phyloP scores from a whole-genome alignment of 1,140 invertebrate genomes.

The Orius laevigatus region DNA sequence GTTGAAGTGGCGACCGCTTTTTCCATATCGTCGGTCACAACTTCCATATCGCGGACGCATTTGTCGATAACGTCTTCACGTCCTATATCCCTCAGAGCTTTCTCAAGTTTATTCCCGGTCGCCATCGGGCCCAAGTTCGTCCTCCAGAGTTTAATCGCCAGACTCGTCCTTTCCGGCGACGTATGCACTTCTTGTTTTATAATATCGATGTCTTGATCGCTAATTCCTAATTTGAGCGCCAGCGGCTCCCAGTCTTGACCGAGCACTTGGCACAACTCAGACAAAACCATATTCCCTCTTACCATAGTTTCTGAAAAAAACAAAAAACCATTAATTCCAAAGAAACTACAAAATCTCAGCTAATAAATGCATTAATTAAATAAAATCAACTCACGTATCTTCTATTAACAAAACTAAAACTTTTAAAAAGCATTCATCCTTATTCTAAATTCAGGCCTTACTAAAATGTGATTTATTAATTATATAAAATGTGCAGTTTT shows the following conservation, averaged over 20 bases:
- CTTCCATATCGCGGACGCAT: constrained; percentile 71
- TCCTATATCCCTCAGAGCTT: constrained; percentile 71
- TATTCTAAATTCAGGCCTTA: not conserved
- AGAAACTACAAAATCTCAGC: too few species aligned
- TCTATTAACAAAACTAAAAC: not conserved
- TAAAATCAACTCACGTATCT: constrained; percentile 9
- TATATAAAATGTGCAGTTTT: not conserved
- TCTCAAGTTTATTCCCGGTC: constrained; percentile 61
- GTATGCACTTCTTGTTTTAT: constrained; percentile 54
- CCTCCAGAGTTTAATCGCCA: constrained; percentile 62
- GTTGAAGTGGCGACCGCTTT: constrained; percentile 56
- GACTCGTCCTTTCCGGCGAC: constrained; percentile 7
- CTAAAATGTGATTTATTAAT: constrained; percentile 2
- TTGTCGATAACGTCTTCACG: constrained; percentile 83
- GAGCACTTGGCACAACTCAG: constrained; percentile 80
- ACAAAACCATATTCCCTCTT: constrained; percentile 62
- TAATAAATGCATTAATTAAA: constrained; percentile 26
- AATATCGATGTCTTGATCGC: constrained; percentile 68
- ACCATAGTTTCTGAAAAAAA: constrained; percentile 45
- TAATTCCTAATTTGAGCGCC: constrained; percentile 68
- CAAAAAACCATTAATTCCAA: not conserved
- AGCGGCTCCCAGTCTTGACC: constrained; percentile 84
- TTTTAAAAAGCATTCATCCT: constrained; percentile 1
- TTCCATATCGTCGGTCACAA: constrained; percentile 65
- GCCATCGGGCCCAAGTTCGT: constrained; percentile 30